Conservation (phyloP, 2,888 invertebrate genomes). For the Octonoba sinensis region DNA sequence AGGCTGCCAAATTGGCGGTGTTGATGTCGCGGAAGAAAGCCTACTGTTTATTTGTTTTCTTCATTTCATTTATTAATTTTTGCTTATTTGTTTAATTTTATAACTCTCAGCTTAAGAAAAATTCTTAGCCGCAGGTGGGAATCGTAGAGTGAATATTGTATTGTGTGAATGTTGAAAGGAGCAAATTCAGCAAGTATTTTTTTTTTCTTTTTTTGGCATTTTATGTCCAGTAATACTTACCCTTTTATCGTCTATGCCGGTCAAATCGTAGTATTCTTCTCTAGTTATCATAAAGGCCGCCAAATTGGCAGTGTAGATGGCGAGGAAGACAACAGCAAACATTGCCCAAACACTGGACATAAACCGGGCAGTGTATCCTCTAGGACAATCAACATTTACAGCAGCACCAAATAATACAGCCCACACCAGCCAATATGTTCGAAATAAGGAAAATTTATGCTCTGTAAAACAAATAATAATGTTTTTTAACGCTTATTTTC, state of each 20-base stretch:
- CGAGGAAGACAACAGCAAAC: conserved; percentile 98
- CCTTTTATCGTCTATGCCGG: conserved; percentile 84
- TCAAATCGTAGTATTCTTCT: conserved; percentile 92
- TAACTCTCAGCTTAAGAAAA: no score
- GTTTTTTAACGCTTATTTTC: conserved; percentile 98
- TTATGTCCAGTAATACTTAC: conserved; percentile 11
- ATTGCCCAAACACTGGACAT: conserved; percentile 99
- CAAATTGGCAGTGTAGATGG: conserved; percentile 99
- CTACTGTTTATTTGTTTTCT: no score
- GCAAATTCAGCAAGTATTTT: no score
- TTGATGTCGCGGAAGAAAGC: no score
- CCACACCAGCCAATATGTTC: conserved; percentile 99
- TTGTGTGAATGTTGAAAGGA: no score
- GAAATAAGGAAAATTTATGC: conserved; percentile 87
- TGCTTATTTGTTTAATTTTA: no score
- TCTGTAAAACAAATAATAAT: conserved; percentile 80
- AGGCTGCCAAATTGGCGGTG: no score
- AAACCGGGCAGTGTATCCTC: conserved; percentile 89
- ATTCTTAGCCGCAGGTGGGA: no score
- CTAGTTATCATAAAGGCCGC: conserved; percentile 99
- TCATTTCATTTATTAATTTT: no score
- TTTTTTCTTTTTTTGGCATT: no score
- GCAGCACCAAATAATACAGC: conserved; percentile 97
- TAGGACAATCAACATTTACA: conserved; percentile 95
- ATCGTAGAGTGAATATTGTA: no score